Conservation (phyloP, 2,797 vertebrate genomes). For the Streptopelia turtur region DNA sequence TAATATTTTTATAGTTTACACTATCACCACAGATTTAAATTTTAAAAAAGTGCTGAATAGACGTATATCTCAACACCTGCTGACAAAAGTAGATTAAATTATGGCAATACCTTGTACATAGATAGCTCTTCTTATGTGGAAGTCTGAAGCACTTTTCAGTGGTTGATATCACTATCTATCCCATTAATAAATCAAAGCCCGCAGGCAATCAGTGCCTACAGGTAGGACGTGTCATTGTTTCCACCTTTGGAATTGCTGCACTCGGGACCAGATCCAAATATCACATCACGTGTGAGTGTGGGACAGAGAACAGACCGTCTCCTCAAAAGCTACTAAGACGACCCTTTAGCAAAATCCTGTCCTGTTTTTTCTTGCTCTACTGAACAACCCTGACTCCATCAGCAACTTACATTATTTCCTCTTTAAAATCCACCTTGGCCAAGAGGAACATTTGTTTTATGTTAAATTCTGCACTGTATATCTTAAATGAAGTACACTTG, state of each 20-base stretch:
- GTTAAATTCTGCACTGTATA: neutral
- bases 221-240: neutral
- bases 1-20: neutral
- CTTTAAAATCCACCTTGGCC: neutral
- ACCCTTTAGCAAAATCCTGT: neutral
- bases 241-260: neutral
- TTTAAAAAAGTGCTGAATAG: neutral
- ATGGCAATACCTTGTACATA: neutral
- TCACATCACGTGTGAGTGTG: neutral
- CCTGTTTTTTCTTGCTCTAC: neutral
- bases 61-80: neutral
- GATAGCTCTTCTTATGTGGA: neutral
- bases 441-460: neutral
- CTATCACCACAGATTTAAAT: neutral
- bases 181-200: neutral
- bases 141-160: neutral
- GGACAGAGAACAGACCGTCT: neutral
- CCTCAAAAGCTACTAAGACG: neutral
- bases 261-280: neutral
- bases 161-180: neutral
- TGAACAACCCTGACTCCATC: neutral
- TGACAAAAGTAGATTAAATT: neutral
- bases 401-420: neutral
- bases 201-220: neutral
- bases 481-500: neutral